Evolutionary conservation across 2,888 invertebrate genomes (phyloP).

Genomic region (Bimastos eiseni): DNA sequence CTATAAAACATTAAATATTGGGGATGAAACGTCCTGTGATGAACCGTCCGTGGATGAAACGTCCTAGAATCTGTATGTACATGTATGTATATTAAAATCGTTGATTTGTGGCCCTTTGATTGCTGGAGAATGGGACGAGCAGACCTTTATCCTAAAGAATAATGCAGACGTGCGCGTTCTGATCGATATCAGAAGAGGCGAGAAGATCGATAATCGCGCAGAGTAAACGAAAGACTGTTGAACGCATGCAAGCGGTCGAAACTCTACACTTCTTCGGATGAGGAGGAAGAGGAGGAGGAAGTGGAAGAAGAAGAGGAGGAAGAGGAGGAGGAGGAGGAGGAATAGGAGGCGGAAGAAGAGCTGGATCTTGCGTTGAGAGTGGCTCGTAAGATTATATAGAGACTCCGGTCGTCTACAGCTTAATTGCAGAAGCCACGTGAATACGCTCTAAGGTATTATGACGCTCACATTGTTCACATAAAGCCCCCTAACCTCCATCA

Average conservation of each 20-base stretch:
- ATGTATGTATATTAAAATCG: not conserved
- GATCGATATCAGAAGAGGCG: slow-evolving; percentile 13
- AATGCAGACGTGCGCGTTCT: not conserved
- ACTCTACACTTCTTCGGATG: too few relatives aligned
- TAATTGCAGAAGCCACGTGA: not conserved
- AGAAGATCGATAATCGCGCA: not conserved
- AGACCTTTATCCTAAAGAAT: not conserved
- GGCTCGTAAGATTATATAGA: not conserved
- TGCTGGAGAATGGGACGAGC: not conserved
- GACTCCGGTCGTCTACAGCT: not conserved
- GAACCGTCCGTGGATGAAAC: too few relatives aligned
- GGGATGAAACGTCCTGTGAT: too few relatives aligned
- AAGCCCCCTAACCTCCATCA: not conserved
- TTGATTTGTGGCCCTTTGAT: not conserved
- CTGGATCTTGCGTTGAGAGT: not conserved
- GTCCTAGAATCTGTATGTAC: not conserved
- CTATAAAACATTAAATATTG: too few relatives aligned
- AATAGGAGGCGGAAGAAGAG: too few relatives aligned
- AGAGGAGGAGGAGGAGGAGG: not conserved
- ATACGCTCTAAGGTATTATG: not conserved
- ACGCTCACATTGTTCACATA: not conserved
- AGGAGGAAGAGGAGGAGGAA: not conserved
- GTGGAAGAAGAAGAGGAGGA: too few relatives aligned
- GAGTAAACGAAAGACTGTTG: not conserved
- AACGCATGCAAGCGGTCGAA: too few relatives aligned